phyloP scores from a whole-genome alignment of 2,797 vertebrate genomes.

The Gymnoscopelus microlampas region DNA sequence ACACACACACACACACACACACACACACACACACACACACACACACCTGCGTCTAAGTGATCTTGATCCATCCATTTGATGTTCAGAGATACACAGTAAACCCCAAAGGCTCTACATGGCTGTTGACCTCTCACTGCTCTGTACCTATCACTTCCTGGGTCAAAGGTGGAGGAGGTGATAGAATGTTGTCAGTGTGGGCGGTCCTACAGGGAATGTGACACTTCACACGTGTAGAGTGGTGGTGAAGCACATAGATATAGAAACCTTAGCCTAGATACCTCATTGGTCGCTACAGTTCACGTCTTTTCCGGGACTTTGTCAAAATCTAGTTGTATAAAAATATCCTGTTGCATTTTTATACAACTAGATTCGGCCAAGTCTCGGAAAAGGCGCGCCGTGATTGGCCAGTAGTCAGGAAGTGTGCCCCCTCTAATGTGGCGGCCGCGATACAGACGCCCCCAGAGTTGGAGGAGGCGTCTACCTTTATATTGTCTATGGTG shows the following conservation, averaged over 20 bases:
- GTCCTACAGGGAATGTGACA: background rate
- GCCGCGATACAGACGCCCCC: too few relatives aligned
- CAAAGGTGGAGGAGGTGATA: constrained; percentile 4
- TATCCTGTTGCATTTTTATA: too few relatives aligned
- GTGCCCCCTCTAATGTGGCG: too few relatives aligned
- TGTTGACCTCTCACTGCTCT: constrained; percentile 8
- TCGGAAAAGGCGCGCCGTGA: too few relatives aligned
- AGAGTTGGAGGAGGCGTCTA: too few relatives aligned
- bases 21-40: constrained; percentile 17
- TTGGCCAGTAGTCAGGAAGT: too few relatives aligned
- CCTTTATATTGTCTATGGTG: too few relatives aligned
- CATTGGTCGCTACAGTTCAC: too few relatives aligned
- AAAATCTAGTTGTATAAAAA: too few relatives aligned
- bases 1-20: constrained; percentile 13
- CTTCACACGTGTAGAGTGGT: background rate
- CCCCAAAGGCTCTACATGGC: background rate
- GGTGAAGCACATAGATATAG: constrained; percentile 2
- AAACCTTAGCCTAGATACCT: too few relatives aligned
- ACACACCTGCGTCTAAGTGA: constrained; percentile 7
- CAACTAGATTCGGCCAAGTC: too few relatives aligned
- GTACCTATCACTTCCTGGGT: background rate
- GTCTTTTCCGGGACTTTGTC: too few relatives aligned
- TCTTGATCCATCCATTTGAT: background rate
- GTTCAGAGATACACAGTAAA: background rate
- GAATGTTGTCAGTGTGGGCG: constrained; percentile 8